Base-by-base conservation (phyloP, 2,113 vertebrate species). In the Bubo scandiacus region DNA sequence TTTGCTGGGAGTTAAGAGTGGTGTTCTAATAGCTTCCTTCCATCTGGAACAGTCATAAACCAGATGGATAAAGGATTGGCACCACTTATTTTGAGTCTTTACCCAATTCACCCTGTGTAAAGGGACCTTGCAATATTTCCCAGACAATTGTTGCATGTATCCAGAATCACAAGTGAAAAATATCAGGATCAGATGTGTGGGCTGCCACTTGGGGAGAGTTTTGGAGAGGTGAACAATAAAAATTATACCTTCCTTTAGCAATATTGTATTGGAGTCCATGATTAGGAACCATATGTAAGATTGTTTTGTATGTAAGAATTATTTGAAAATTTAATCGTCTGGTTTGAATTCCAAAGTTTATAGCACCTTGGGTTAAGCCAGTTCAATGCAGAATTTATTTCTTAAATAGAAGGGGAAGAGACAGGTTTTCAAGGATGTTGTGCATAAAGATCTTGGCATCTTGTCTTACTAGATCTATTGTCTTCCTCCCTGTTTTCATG, bases 41-140 rank as follows among this genome's bases (percentile, higher is more conserved):
- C 96, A 97, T 97, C 95, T 96, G 96, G 92, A 95, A 79, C 91
- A 94, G 87, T 97, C 91, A 95, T 96, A 96, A 96, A 94, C 94
- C 91, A 94, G 91, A 97, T 97, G 96, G 96, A 96, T 95, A 94
- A 95, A 85, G 92, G 94, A 96, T 90, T 96, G 96, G 96, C 94
- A 94, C 67, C 59, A 75, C 91, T 95, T 94, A 88, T 74, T 94
- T 95, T 92, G 92, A 94, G 90, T 89, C 87, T 88, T 96, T 96
- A 95, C 86, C 84, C 91, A 93, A 74, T 88, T 95, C 91, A 94
- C 84, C 87, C 93, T 49, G 70, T 94, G 70, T 81, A 86, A 96
- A 95, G 62, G 92, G 94, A 88, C 90, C 87, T 89, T 72, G 72
- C 71, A 81, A 0, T 90, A 77, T 88, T 95, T 95, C 87, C 68